Evolutionary conservation across 1,140 invertebrate genomes (phyloP), one percentile per base, ranked within the genome.

Genomic region (Drosophila kikkawai): DNA sequence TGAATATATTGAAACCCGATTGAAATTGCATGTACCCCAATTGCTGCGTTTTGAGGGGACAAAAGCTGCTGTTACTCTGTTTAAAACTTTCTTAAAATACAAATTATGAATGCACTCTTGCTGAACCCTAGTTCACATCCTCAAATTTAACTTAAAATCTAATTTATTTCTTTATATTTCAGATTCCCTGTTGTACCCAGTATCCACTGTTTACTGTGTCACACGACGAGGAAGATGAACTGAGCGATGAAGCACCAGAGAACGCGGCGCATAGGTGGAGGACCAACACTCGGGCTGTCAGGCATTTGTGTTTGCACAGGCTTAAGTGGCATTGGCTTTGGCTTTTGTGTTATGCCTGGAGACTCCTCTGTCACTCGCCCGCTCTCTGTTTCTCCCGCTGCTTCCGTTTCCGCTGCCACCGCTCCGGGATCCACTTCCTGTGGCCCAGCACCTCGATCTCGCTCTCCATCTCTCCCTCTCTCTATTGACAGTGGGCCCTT

Each of bases 241-340:
- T n/a, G 55, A 17, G 39, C 53, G 53, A 55, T 22, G 53, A 22
- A 22, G 8, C 17, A 37, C 4, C 34, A 22, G 34, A 22, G 36
- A 19, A 55, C 34, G 34, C 53, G 34, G 19, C 48, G 29, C 34
- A 55, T 55, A 55, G 53, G 53, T 37, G 34, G 34, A 39, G 53
- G 53, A 55, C 53, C 51, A 55, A 55, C 53, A 55, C 53, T 55
- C 19, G 34, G 34, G 36, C 73, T 42, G 61, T 42, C 61, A 66
- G 70, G 73, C 74, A 66, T 51, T 78, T 84, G 84, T 78, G 74
- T 84, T 84, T 87, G 80, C 84, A 80, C 84, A 79, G 78, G 83
- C 84, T 80, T 83, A 80, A 84, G 80, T 86, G 83, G 83, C 83
- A 82, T 82, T 87, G 83, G 65, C 69, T 79, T 83, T 77, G 75